phyloP scores from a whole-genome alignment of 2,797 vertebrate genomes.

The Pelobates cultripes region DNA sequence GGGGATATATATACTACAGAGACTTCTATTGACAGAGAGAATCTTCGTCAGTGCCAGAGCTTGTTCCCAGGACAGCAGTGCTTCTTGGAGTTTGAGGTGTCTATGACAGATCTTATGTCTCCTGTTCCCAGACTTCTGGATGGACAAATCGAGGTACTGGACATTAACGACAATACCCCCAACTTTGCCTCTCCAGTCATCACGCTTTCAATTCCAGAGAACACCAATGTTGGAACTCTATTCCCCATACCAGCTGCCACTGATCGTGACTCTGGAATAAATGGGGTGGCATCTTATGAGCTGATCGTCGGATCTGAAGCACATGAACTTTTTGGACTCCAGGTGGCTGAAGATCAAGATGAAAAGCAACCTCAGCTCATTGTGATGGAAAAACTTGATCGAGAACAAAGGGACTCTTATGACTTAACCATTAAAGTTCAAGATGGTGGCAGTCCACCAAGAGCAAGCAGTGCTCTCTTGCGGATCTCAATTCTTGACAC shows the following conservation, averaged over 20 bases:
- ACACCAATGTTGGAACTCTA: constrained; percentile 85
- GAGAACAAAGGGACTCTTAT: constrained; percentile 93
- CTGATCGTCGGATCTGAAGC: constrained; percentile 82
- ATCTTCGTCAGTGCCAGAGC: constrained; percentile 87
- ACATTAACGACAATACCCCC: constrained; percentile 97
- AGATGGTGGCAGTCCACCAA: constrained; percentile 85
- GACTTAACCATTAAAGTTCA: constrained; percentile 94
- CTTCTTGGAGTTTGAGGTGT: constrained; percentile 94
- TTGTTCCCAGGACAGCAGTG: constrained; percentile 84
- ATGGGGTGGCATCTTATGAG: constrained; percentile 89
- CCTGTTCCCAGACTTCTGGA: constrained; percentile 87
- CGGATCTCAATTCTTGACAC: constrained; percentile 92
- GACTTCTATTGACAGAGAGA: constrained; percentile 90
- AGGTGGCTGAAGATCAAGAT: constrained; percentile 88
- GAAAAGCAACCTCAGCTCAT: constrained; percentile 95
- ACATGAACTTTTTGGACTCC: constrained; percentile 88
- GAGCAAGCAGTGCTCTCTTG: constrained; percentile 90
- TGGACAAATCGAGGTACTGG: constrained; percentile 92
- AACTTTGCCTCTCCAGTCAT: constrained; percentile 94
- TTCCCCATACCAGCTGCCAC: constrained; percentile 89
- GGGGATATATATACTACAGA: constrained; percentile 97
- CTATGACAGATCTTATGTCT: constrained; percentile 90
- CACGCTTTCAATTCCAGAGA: constrained; percentile 90
- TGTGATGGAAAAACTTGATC: constrained; percentile 91
- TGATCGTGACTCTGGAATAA: constrained; percentile 86